A percentile compares a stretch with the other conserved stretches of the same genome.
Conservation (phyloP, 2,113 vertebrate species). For the Pollachius pollachius region DNA sequence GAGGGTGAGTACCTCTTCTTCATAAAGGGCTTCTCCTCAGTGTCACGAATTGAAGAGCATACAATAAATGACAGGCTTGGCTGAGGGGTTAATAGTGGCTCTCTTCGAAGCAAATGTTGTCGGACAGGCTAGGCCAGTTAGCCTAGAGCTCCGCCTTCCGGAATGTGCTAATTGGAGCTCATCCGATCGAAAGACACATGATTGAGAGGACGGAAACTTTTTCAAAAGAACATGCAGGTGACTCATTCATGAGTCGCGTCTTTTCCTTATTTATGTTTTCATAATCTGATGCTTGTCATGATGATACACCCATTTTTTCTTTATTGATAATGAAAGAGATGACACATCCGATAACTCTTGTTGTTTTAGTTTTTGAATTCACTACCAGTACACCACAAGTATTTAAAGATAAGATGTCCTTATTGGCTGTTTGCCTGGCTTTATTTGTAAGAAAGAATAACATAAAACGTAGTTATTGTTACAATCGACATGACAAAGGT, state of each 20-base stretch:
- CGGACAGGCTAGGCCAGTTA: conserved; percentile 60
- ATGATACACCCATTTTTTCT: conserved; percentile 35
- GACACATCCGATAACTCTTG: conserved; percentile 1
- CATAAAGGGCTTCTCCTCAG: not conserved
- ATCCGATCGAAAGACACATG: conserved; percentile 46
- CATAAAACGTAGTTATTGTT: no score
- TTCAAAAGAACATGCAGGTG: conserved; percentile 47
- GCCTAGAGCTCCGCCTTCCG: conserved; percentile 29
- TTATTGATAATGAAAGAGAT: conserved; percentile 18
- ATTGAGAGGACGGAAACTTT: conserved; percentile 47
- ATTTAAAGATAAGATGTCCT: not conserved
- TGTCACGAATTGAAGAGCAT: not conserved
- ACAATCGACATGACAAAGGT: no score
- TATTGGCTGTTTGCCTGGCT: not conserved
- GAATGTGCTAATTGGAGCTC: conserved; percentile 64
- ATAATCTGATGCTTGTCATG: conserved; percentile 31
- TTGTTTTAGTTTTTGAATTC: conserved; percentile 40
- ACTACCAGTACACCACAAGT: not conserved
- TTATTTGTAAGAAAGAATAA: no score
- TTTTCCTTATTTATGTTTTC: conserved; percentile 42
- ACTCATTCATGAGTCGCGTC: conserved; percentile 51
- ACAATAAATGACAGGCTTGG: conserved; percentile 19
- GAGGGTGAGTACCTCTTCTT: conserved; percentile 82
- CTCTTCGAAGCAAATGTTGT: conserved; percentile 47
- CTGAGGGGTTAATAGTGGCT: conserved; percentile 40